Conservation (phyloP, 2,113 vertebrate genomes). For the Paralichthys olivaceus region DNA sequence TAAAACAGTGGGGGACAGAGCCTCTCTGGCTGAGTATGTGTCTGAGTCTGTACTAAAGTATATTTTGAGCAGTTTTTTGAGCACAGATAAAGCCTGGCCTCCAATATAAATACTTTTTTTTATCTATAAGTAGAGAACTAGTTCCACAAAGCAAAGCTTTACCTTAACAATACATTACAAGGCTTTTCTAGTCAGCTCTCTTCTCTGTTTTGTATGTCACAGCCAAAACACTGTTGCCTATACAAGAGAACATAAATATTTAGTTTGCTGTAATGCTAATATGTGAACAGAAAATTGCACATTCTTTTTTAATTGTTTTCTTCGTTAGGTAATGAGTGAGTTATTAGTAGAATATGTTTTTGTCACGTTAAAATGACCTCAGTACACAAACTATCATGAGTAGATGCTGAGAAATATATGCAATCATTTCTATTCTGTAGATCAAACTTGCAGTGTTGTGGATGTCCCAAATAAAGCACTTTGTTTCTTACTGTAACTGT, state of each 20-base stretch:
- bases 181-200: conserved; percentile 49
- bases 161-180: conserved; percentile 31
- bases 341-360: conserved; percentile 24
- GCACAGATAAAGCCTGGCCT: conserved; percentile 37
- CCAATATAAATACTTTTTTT: conserved; percentile 25
- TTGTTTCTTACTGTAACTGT: conserved; percentile 42
- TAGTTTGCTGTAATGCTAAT: conserved; percentile 40
- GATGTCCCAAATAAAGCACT: conserved; percentile 59
- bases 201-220: conserved; percentile 46
- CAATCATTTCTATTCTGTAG: conserved; percentile 54
- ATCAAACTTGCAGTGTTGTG: conserved; percentile 29
- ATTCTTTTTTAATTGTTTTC: conserved; percentile 10
- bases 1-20: too few relatives aligned
- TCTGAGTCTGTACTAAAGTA: not conserved
- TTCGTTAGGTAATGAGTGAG: conserved; percentile 17
- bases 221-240: conserved; percentile 44
- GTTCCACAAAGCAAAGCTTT: conserved; percentile 30
- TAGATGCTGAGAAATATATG: conserved; percentile 65
- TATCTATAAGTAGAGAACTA: conserved; percentile 7
- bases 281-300: conserved; percentile 55
- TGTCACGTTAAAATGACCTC: conserved; percentile 40
- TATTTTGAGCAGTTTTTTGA: conserved; percentile 37
- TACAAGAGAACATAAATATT: conserved; percentile 15
- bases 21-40: too few relatives aligned
- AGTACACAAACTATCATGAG: conserved; percentile 25